Evolutionary conservation across 1,140 invertebrate species (phyloP), one percentile per base, ranked within the genome.

Genomic region (Protaetia brevitarsis): DNA sequence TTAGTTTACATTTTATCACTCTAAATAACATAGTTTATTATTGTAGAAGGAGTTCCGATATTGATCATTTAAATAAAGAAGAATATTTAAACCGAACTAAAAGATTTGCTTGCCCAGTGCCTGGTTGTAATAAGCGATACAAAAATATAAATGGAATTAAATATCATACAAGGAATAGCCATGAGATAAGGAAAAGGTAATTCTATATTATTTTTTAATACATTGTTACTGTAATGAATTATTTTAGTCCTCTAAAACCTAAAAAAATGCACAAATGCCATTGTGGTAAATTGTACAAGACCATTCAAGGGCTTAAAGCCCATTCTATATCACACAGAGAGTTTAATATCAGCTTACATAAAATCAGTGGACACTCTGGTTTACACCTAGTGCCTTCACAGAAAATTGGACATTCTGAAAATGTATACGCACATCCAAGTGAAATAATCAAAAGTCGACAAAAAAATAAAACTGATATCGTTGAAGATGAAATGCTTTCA

Each of bases 141-240:
- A 93, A 93, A 76, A 94, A 93, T 76, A 85, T 92, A 16, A 94
- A 93, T 79, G 91, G 91, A 31, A 91, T 93, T 69, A 92, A 93
- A 75, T 93, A 94, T 75, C 91, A 94, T 80, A 89, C 88, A 1
- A 90, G 91, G 77, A 91, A 92, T 79, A 90, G 89, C 5, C 91
- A 93, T 76, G 90, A 90, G 77, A 91, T 29, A 13, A 16, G 30
- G 6, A 27, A 21, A 63, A 63, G n/a, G 61, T 63, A 45, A 41
- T 3, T 59, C n/a, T 2, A 29, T 7, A 59, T n/a, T 28, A 3
- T 29, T 59, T n/a, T 27, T 5, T 11, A 11, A 59, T 59, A 6
- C 6, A 59, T 29, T 29, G 28, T 29, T 29, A 13, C n/a, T n/a
- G n/a, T n/a, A n/a, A n/a, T n/a, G n/a, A n/a, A n/a, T n/a, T n/a